Evolutionary conservation across 2,888 invertebrate genomes (phyloP), one percentile per base, ranked within the genome.

Genomic region (Diarsia dahlii): DNA sequence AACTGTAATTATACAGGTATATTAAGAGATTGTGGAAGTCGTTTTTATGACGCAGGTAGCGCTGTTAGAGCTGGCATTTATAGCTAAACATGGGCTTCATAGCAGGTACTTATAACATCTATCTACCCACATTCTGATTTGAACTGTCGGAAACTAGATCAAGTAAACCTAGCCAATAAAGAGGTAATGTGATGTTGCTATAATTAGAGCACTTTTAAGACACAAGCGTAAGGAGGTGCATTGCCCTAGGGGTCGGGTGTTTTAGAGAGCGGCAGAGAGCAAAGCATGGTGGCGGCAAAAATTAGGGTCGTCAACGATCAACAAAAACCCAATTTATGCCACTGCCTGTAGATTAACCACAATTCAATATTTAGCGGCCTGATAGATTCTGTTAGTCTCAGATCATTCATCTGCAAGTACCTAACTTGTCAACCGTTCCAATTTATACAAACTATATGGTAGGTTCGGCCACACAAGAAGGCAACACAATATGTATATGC

Each of bases 121-220:
- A 15, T 62, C 81, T 39, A 60, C 75, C 54, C 76, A 56, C 54
- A 56, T 45, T 50, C 28, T 20, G 15, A 20, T 56, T 39, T 13
- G 3, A 28, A 39, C 13, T 18, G 13, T 13, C 8, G 8, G 18
- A 48, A 81, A 28, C 39, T 74, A 54, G 23, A 18, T 62, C 48
- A 4, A 46, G 46, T 46, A 60, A 58, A 28, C 50, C 46, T n/a
- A 23, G n/a, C 28, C 28, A 28, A 28, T 28, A 28, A 1, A 28
- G 28, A 28, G 15, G 20, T 45, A 39, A 28, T 28, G 28, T 28
- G 20, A 9, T 20, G 9, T 50, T 71, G 20, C 15, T 74, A 5
- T 74, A 20, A 52, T 71, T 18, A 66, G 12, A 15, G 28, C 23
- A 74, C 18, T 12, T 62, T 10, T 48, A 62, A 62, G 15, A 56